Evolutionary conservation across 2,797 vertebrate species (phyloP).

Genomic region (Hapalemur alaotrensis): DNA sequence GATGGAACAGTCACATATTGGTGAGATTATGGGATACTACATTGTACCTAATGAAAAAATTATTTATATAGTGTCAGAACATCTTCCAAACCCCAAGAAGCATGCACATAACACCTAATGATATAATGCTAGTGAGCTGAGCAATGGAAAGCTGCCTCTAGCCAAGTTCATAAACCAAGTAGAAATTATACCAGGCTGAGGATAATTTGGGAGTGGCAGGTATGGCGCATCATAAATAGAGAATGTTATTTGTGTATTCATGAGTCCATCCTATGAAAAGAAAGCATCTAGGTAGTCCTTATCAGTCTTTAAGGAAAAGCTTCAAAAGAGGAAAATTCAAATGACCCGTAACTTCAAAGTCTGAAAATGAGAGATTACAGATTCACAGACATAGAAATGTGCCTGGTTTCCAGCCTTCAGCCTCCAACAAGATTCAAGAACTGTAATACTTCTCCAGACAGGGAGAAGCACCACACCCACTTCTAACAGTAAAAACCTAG

Average conservation of each 20-base stretch:
- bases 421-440: background rate
- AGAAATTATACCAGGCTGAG: background rate
- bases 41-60: background rate
- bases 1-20: background rate
- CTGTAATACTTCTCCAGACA: background rate
- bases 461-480: background rate
- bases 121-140: background rate
- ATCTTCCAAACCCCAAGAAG: background rate
- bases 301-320: constrained; percentile 8
- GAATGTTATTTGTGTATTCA: background rate
- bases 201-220: background rate
- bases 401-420: background rate
- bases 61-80: background rate
- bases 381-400: background rate
- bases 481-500: background rate
- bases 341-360: background rate
- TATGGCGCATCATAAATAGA: background rate
- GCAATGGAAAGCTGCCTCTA: background rate
- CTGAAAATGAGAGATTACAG: constrained; percentile 6
- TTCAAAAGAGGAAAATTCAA: constrained; percentile 46
- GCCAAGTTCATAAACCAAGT: background rate
- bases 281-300: background rate
- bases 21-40: background rate
- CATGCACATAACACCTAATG: background rate
- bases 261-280: background rate